Percentiles rank a stretch among this genome's conserved stretches.
Conservation (phyloP, 2,888 invertebrate genomes). For the Drymonia ruficornis region DNA sequence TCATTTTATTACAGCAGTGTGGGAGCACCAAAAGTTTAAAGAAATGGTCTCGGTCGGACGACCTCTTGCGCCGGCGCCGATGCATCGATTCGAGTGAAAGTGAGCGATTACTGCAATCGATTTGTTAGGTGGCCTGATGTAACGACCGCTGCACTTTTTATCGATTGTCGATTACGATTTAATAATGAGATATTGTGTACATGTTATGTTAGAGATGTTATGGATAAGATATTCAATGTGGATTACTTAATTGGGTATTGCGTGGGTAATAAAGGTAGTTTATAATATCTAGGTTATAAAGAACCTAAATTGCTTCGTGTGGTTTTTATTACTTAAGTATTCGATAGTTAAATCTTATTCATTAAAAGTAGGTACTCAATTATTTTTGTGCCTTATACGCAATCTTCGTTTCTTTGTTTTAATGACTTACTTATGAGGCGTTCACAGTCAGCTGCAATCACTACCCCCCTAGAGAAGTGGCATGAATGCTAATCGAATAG, state of each 20-base stretch:
- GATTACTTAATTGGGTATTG: constrained; percentile 4
- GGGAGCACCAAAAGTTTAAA: no score
- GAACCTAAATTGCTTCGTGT: not conserved
- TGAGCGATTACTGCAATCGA: constrained; percentile 71
- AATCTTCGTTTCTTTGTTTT: no score
- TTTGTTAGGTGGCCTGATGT: constrained; percentile 74
- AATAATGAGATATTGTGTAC: constrained; percentile 42
- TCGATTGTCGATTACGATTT: constrained; percentile 52
- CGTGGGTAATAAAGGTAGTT: not conserved
- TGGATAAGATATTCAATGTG: constrained; percentile 2
- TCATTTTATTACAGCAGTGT: no score
- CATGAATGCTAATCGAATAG: no score
- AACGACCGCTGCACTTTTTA: constrained; percentile 71
- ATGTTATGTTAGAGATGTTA: not conserved
- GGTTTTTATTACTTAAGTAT: not conserved
- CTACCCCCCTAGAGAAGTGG: no score
- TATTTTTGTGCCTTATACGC: not conserved
- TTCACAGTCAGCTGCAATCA: no score
- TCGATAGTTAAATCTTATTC: not conserved
- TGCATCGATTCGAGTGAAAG: constrained; percentile 73
- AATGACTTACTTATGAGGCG: no score
- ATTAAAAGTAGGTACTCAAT: not conserved
- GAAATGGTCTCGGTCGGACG: constrained; percentile 53
- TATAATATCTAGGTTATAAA: not conserved
- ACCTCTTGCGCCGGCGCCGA: constrained; percentile 57